These are phyloP conservation scores for Drosophila virilis DNA, from an alignment of 1,140 invertebrate species.

Conservation along the genomic window DNA sequence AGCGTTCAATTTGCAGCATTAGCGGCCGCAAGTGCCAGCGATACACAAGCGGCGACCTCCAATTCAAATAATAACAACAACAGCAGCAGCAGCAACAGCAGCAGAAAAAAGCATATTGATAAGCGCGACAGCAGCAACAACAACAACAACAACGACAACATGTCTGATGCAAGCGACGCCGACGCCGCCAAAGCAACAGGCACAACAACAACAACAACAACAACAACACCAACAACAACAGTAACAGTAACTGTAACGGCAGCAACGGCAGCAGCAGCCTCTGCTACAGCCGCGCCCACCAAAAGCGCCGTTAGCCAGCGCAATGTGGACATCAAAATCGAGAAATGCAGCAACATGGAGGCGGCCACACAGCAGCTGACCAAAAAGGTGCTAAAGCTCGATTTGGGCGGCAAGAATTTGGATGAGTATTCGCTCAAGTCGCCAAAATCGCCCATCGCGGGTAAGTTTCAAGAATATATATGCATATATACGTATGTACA, in stretches of 20 bases:
- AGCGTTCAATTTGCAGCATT: slow-evolving; percentile 35
- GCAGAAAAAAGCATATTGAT: slow-evolving; percentile 21
- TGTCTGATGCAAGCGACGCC: slow-evolving; percentile 54
- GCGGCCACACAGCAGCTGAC: slow-evolving; percentile 86
- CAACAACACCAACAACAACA: slow-evolving; percentile 21
- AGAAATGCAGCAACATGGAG: slow-evolving; percentile 80
- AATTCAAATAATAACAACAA: slow-evolving; percentile 61
- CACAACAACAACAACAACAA: slow-evolving; percentile 19
- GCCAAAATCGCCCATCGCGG: slow-evolving; percentile 81
- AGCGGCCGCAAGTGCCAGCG: slow-evolving; percentile 35
- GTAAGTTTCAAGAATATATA: slow-evolving; percentile 48
- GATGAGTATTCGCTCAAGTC: slow-evolving; percentile 80
- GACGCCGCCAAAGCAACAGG: slow-evolving; percentile 17
- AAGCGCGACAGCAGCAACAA: slow-evolving; percentile 20
- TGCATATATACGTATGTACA: too few relatives aligned
- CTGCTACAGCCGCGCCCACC: slow-evolving; percentile 33
- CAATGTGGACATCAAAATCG: slow-evolving; percentile 85
- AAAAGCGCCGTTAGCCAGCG: slow-evolving; percentile 86
- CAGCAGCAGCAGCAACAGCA: slow-evolving; percentile 23
- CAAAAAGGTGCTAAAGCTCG: slow-evolving; percentile 89
- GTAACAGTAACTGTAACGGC: background rate
- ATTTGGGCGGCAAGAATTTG: slow-evolving; percentile 73
- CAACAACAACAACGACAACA: slow-evolving; percentile 45
- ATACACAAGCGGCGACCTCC: slow-evolving; percentile 47
- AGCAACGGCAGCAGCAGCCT: slow-evolving; percentile 4